phyloP scores from a whole-genome alignment of 2,888 invertebrate species.

The Sycophila texana region DNA sequence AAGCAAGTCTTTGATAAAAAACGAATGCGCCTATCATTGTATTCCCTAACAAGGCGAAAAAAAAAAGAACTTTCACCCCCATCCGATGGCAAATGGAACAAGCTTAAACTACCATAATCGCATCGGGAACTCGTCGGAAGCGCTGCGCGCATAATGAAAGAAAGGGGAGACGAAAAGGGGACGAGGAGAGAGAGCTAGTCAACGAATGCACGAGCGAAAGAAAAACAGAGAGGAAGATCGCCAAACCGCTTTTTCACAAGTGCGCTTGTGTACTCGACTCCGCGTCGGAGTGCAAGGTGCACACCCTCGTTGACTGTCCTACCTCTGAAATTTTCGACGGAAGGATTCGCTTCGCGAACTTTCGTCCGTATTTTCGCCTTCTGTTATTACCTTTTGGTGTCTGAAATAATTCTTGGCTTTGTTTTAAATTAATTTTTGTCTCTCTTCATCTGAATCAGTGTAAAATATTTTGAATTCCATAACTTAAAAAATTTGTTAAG shows the following conservation, averaged over 20 bases:
- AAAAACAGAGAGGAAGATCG: conserved; percentile 9
- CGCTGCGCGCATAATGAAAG: conserved; percentile 39
- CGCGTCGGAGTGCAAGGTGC: too few species aligned
- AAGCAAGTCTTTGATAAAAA: conserved; percentile 13
- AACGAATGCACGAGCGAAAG: neutral
- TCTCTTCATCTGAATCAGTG: too few species aligned
- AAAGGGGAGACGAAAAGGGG: conserved; percentile 3
- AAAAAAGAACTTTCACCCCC: neutral
- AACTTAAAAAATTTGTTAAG: too few species aligned
- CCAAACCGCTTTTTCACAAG: too few species aligned
- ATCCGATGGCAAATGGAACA: conserved; percentile 10
- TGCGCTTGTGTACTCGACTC: too few species aligned
- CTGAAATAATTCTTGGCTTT: too few species aligned
- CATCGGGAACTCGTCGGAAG: conserved; percentile 35
- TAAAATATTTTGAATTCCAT: too few species aligned
- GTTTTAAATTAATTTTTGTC: too few species aligned
- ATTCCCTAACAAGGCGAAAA: conserved; percentile 33
- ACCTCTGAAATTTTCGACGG: neutral
- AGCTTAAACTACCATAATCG: conserved; percentile 49
- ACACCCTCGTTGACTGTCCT: neutral
- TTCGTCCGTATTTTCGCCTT: too few species aligned
- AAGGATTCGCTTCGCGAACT: neutral
- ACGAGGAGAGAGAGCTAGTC: neutral
- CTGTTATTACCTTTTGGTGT: too few species aligned
- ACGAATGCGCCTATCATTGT: conserved; percentile 23